Evolutionary conservation across 2,113 vertebrate species (phyloP).

Genomic region (Sphyrna mokarran): DNA sequence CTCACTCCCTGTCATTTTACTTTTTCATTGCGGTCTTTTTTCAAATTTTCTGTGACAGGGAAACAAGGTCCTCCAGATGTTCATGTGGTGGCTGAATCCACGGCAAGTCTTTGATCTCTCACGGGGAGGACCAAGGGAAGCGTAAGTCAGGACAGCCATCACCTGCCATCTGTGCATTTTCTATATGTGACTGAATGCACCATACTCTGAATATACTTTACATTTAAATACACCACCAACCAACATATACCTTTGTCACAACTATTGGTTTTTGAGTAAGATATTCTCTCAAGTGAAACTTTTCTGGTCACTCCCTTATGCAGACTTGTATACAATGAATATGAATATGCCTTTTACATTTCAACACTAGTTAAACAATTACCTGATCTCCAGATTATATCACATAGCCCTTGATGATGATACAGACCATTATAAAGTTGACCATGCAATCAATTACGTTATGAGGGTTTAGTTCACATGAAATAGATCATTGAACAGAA

Average conservation of each 20-base stretch:
- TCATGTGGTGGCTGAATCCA: constrained; percentile 76
- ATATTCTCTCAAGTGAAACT: not conserved
- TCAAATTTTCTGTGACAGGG: constrained; percentile 50
- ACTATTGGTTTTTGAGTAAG: not conserved
- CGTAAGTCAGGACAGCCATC: constrained; percentile 55
- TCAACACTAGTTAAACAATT: not conserved
- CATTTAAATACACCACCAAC: not conserved
- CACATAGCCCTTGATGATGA: not conserved
- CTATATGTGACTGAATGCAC: not conserved
- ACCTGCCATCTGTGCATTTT: not conserved
- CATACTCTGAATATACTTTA: not conserved
- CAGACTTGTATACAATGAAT: not conserved
- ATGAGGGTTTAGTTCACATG: not conserved
- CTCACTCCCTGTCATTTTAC: not conserved
- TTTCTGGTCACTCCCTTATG: not conserved
- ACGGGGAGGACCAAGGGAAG: constrained; percentile 70
- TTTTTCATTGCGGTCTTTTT: not conserved
- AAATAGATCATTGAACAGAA: not conserved
- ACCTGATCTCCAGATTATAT: not conserved
- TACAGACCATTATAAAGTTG: not conserved
- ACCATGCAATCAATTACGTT: not conserved
- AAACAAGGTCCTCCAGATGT: constrained; percentile 71
- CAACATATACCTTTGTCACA: not conserved
- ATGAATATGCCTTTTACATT: not conserved
- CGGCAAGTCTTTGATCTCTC: constrained; percentile 74